These are phyloP conservation scores for Laothoe populi DNA, from an alignment of 2,888 invertebrate genomes.

Conservation along the genomic window DNA sequence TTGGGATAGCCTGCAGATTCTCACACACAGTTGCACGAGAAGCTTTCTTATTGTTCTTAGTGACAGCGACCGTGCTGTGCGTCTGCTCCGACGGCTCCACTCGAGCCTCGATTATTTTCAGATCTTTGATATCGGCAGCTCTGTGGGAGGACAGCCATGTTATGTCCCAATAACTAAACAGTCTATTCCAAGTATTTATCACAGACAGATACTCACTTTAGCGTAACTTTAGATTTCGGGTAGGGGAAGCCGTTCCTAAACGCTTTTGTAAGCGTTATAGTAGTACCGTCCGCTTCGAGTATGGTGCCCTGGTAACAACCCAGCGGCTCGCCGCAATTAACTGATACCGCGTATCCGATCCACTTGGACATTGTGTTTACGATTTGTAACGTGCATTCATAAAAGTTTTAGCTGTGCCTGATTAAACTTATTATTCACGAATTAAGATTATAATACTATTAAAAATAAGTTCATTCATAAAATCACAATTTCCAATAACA, in stretches of 20 bases:
- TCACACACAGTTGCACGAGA: conserved; percentile 73
- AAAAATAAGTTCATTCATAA: conserved; percentile 1
- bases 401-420: background rate
- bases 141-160: conserved; percentile 59
- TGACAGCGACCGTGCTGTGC: conserved; percentile 72
- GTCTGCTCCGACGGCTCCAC: conserved; percentile 65
- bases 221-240: conserved; percentile 77
- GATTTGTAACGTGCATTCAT: background rate
- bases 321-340: conserved; percentile 90
- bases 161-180: background rate
- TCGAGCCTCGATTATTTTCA: conserved; percentile 89
- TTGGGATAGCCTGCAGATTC: conserved; percentile 66
- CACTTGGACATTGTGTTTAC: conserved; percentile 81
- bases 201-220: conserved; percentile 63
- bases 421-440: background rate
- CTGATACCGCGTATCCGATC: conserved; percentile 93
- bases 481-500: no score
- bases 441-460: background rate
- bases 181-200: background rate
- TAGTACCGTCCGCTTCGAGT: conserved; percentile 87
- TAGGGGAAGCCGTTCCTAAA: conserved; percentile 91
- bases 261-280: conserved; percentile 90
- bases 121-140: conserved; percentile 89
- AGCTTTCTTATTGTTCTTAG: conserved; percentile 60
- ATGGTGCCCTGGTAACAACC: conserved; percentile 94